Base-by-base conservation (phyloP, 2,797 vertebrate species). In the Rhinella marina region DNA sequence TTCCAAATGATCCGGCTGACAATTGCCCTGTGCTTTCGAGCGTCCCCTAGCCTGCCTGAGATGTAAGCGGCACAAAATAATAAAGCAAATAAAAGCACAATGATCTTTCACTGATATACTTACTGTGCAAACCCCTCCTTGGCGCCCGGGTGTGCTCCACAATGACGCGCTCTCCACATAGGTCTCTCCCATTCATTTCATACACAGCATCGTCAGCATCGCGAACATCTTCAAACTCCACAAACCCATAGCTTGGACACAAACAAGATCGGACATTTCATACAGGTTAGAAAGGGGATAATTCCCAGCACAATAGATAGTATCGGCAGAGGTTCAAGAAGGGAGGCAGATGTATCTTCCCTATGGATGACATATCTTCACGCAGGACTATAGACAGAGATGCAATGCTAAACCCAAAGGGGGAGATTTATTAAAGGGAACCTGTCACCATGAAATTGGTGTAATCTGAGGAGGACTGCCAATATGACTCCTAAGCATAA, bases 131-230 rank as follows among this genome's bases (percentile, higher is more conserved):
- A 72, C 98, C 98, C 0, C 97, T 96, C 0, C 98, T 97, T 0
- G 98, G 98, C 66, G 97, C 98, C 82, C 98, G 96, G 90, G 98
- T 98, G 90, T 99, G 98, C 91, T 99, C 98, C 92, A 99, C 98
- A 59, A 99, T 98, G 90, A 99, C 98, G 90, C 98, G 93, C 90
- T 99, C 98, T 61, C 98, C 98, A 90, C 98, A 99, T 88, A 99
- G 94, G 92, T 99, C 98, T 91, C 98, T 98, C 84, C 98, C 98
- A 11, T 99, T 99, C 87, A 99, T 95, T 92, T 99, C 98, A 87
- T 99, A 99, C 62, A 99, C 98, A 0, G 98, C 98, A 90, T 99
- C 98, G 11, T 99, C 98, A 3, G 98, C 98, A 73, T 99, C 98
- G 3, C 98, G 96, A 85, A 98, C 96, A 91, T 99, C 98, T 87